Percentiles rank a stretch among this genome's conserved stretches.
Conservation (phyloP, 2,113 vertebrate species). For the Rhea pennata region DNA sequence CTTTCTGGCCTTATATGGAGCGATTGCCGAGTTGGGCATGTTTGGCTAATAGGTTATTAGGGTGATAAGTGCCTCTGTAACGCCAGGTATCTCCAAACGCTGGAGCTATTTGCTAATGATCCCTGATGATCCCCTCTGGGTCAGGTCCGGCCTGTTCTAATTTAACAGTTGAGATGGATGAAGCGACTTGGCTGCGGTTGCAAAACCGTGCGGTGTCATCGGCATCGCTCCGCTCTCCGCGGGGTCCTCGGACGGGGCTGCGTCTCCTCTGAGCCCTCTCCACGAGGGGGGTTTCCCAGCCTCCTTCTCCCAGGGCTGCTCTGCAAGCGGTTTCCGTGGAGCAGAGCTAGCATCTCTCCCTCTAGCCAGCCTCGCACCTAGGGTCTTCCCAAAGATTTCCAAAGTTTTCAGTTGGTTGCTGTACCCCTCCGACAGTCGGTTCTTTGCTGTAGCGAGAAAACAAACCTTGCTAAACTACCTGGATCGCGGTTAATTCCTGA, state of each 20-base stretch:
- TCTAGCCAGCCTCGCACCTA: neutral
- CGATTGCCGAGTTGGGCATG: neutral
- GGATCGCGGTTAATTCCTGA: fast-evolving
- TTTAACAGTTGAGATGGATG: neutral
- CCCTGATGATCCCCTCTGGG: neutral
- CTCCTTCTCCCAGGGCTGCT: too few relatives aligned
- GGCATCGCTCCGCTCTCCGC: too few relatives aligned
- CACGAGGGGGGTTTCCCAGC: neutral
- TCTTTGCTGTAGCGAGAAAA: fast-evolving
- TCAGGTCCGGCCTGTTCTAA: constrained; percentile 17
- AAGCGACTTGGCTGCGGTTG: neutral
- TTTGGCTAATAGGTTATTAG: neutral
- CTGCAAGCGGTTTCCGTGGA: neutral
- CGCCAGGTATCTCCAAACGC: neutral
- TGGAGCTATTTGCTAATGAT: neutral
- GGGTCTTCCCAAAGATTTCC: neutral
- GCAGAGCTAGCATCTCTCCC: neutral
- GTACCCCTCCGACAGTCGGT: too few relatives aligned
- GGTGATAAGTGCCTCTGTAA: neutral
- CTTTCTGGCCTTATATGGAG: constrained; percentile 45
- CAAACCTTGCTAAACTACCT: neutral
- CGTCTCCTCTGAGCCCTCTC: too few relatives aligned
- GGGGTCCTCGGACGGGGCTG: neutral
- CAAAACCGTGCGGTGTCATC: neutral
- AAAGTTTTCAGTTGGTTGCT: neutral